Evolutionary conservation across 2,888 invertebrate genomes (phyloP), one percentile per base, ranked within the genome.

Genomic region (Sminthurides aquaticus): DNA sequence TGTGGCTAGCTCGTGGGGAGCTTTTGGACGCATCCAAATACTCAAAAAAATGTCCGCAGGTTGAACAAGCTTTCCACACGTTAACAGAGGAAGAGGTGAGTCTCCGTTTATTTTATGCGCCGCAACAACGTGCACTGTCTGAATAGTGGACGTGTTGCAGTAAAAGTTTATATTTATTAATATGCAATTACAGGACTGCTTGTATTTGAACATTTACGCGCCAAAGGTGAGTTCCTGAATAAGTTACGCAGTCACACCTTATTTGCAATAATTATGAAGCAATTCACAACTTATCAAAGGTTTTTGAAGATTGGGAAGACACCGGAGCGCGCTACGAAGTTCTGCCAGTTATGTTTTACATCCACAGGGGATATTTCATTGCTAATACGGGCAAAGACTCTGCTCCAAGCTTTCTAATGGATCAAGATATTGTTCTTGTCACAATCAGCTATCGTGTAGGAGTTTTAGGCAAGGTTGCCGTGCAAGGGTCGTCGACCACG

Each of bases 191-290:
- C 28, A 62, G 62, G 62, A 62, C 24, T 62, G 62, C 24, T 27
- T 62, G 20, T 57, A 57, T 48, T 27, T 62, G n/a, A 62, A 62
- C 29, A 57, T 63, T 18, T 52, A 58, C 26, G 63, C 25, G 3
- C 63, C 62, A 20, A 62, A 55, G 34, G 60, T 60, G 11, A n/a
- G n/a, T n/a, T n/a, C 43, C 15, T 15, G 43, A 60, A 26, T 49
- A 57, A 25, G 28, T 27, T 57, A 20, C n/a, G 26, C 2, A 11
- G 26, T 49, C 52, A 49, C 3, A n/a, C 11, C 15, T 43, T 43
- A 15, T 8, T 15, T 15, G 15, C 11, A 8, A 15, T 43, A 43
- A 43, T 43, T 15, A 43, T 15, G 48, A 43, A n/a, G n/a, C n/a
- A n/a, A n/a, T n/a, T n/a, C n/a, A n/a, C n/a, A n/a, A n/a, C n/a